These are phyloP conservation scores for Tenthredo livida DNA, from an alignment of 2,888 invertebrate genomes.

Conservation along the genomic window DNA sequence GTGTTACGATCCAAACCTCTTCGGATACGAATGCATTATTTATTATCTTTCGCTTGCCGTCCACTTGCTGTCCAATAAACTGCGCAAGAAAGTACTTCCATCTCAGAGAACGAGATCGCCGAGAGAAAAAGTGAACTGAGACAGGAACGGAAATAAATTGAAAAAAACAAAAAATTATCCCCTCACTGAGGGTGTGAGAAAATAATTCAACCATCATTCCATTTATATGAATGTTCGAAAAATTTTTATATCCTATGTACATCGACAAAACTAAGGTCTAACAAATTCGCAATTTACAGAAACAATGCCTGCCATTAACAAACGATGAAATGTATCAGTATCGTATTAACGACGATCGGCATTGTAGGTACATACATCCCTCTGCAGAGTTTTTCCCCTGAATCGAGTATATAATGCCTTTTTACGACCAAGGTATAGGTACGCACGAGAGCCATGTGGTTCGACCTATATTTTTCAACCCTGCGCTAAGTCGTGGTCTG, in stretches of 20 bases:
- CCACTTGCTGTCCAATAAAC: conserved; percentile 49
- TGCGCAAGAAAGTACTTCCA: background rate
- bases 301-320: too few species aligned
- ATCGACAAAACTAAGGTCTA: background rate
- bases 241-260: background rate
- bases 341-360: background rate
- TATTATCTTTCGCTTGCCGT: conserved; percentile 40
- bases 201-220: background rate
- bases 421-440: conserved; percentile 1
- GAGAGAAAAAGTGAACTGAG: background rate
- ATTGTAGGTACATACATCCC: too few species aligned
- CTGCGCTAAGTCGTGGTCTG: background rate
- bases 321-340: too few species aligned
- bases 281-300: too few species aligned
- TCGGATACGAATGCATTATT: conserved; percentile 39
- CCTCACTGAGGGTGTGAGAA: background rate
- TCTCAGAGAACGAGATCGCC: background rate
- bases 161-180: background rate
- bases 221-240: background rate
- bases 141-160: background rate
- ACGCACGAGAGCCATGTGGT: conserved; percentile 1
- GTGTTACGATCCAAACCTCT: conserved; percentile 32
- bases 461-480: conserved; percentile 15
- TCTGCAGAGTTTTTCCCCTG: background rate
- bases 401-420: background rate